Percentiles rank a stretch among this genome's conserved stretches.
Evolutionary conservation across 35 echinoderm and acorn worm genomes (phyloP).

Genomic region (Apostichopus parvimensis): DNA sequence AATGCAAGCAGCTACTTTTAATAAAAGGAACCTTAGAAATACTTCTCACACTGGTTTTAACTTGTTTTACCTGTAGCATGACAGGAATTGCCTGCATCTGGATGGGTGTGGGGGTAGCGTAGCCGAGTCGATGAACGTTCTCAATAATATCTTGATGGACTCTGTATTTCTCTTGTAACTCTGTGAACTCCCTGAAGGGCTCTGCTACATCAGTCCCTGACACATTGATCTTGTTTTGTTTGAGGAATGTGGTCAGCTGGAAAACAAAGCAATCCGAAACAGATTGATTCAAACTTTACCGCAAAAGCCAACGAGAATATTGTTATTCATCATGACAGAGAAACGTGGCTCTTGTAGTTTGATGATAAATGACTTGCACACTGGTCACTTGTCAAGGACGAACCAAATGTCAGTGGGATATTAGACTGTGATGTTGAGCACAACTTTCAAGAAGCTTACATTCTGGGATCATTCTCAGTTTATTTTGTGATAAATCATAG

Average conservation of each 20-base stretch:
- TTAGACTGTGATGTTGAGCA: no score
- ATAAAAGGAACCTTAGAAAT: no score
- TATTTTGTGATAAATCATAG: no score
- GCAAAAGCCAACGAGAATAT: no score
- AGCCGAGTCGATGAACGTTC: conserved; percentile 74
- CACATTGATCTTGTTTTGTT: conserved; percentile 79
- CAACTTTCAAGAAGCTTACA: no score
- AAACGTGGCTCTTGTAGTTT: no score
- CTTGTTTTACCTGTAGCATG: conserved; percentile 82
- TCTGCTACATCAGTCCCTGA: conserved; percentile 78
- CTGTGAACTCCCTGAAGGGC: conserved; percentile 66
- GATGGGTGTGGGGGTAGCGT: conserved; percentile 75
- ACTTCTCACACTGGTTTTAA: not conserved
- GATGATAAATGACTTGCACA: no score
- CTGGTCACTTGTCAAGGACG: no score
- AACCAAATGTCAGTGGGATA: no score
- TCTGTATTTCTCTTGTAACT: conserved; percentile 68
- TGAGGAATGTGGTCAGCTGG: conserved; percentile 53
- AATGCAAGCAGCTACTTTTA: no score
- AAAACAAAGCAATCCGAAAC: not conserved
- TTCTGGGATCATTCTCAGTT: no score
- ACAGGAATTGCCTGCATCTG: conserved; percentile 96
- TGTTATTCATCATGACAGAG: no score
- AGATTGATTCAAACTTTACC: not conserved
- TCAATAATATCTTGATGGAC: conserved; percentile 72